Evolutionary conservation across 1,140 invertebrate genomes (phyloP).

Genomic region (Papilio xuthus): DNA sequence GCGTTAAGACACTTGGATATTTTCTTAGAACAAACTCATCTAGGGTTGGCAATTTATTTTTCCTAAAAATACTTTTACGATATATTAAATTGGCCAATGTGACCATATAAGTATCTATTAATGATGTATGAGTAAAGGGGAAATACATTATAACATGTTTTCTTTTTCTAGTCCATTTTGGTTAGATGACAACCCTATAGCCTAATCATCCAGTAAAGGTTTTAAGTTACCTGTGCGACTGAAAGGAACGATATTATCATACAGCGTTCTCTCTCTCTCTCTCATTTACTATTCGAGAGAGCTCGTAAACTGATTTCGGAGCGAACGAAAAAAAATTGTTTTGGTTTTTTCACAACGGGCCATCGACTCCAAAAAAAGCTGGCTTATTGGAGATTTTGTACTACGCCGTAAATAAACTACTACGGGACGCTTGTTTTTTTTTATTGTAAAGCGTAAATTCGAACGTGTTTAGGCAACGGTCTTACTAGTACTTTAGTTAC

Average conservation of each 20-base stretch:
- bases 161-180: background rate
- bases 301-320: conserved; percentile 75
- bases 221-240: conserved; percentile 47
- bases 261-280: conserved; percentile 42
- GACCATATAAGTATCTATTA: background rate
- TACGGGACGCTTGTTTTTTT: conserved; percentile 54
- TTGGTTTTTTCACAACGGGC: conserved; percentile 69
- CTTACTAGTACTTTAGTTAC: conserved; percentile 46
- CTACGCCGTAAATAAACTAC: conserved; percentile 70
- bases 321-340: conserved; percentile 78
- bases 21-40: conserved; percentile 21
- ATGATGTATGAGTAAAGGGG: no score
- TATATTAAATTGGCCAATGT: background rate
- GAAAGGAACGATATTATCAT: conserved; percentile 43
- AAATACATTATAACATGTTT: background rate
- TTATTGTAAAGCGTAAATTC: conserved; percentile 60
- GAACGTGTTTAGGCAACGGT: conserved; percentile 66
- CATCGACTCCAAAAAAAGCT: conserved; percentile 52
- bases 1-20: conserved; percentile 21
- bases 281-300: conserved; percentile 70
- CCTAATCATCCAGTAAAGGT: conserved; percentile 46
- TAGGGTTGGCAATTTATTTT: conserved; percentile 6
- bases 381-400: conserved; percentile 69
- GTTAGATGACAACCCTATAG: conserved; percentile 38
- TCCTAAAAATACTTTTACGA: background rate